A percentile compares a stretch with the other conserved stretches of the same genome.
Conservation (phyloP, 1,140 invertebrate genomes). For the Diorhabda elongata region DNA sequence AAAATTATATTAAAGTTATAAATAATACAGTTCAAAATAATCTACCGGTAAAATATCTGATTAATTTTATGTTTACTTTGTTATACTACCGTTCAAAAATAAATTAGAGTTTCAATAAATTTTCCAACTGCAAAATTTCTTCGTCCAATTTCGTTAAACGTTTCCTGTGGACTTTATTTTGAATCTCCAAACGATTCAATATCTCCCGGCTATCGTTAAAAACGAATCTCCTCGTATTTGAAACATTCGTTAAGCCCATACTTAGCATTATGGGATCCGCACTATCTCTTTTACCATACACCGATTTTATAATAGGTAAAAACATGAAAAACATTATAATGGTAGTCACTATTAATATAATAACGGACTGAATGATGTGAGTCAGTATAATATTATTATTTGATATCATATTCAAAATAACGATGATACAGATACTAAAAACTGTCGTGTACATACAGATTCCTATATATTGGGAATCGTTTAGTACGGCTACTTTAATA, state of each 20-base stretch:
- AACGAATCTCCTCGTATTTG: conserved; percentile 75
- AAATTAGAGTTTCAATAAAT: conserved; percentile 18
- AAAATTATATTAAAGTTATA: no score
- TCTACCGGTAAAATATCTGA: no score
- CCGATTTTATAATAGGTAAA: conserved; percentile 75
- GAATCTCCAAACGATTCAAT: conserved; percentile 82
- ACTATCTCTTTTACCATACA: conserved; percentile 51
- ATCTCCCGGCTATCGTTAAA: conserved; percentile 71
- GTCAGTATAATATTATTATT: conserved; percentile 74
- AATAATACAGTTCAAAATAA: no score
- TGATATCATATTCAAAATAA: conserved; percentile 79
- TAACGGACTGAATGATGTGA: conserved; percentile 74
- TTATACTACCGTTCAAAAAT: no score
- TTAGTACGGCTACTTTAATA: conserved; percentile 93
- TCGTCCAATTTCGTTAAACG: conserved; percentile 77
- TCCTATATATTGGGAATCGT: conserved; percentile 95
- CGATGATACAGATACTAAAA: conserved; percentile 79
- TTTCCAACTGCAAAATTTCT: conserved; percentile 72
- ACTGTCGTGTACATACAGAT: conserved; percentile 90
- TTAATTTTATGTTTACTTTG: no score
- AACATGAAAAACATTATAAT: conserved; percentile 82
- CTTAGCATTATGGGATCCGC: conserved; percentile 79
- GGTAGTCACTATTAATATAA: conserved; percentile 82
- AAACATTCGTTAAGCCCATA: conserved; percentile 82
- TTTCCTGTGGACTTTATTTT: conserved; percentile 82